Conservation (phyloP, 1,140 invertebrate species). For the Zaprionus davidi region DNA sequence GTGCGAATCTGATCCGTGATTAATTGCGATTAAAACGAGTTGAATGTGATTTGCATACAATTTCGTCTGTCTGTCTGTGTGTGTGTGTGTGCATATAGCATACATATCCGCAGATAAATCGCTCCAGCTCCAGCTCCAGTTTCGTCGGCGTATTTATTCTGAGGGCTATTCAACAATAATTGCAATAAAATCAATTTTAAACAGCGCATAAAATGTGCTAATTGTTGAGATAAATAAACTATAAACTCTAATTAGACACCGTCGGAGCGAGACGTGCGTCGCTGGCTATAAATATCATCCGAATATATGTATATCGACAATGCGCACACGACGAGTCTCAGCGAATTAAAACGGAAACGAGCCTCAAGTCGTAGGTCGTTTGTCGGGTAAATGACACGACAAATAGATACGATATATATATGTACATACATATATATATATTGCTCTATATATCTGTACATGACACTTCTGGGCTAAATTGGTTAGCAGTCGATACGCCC, state of each 20-base stretch:
- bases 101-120: slow-evolving; percentile 18
- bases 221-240: slow-evolving; percentile 73
- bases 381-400: slow-evolving; percentile 20
- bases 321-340: neutral
- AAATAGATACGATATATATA: neutral
- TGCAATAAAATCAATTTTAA: slow-evolving; percentile 78
- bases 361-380: slow-evolving; percentile 14
- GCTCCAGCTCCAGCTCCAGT: neutral
- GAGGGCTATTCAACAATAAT: slow-evolving; percentile 59
- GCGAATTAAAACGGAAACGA: slow-evolving; percentile 32
- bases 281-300: slow-evolving; percentile 24
- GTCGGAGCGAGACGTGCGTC: slow-evolving; percentile 65
- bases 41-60: slow-evolving; percentile 49
- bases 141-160: slow-evolving; percentile 48
- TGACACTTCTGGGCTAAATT: slow-evolving; percentile 17
- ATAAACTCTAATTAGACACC: slow-evolving; percentile 77
- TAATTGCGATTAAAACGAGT: slow-evolving; percentile 43
- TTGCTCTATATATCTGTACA: neutral
- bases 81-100: slow-evolving; percentile 14
- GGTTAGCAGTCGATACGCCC: slow-evolving; percentile 12
- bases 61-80: slow-evolving; percentile 9
- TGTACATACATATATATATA: neutral
- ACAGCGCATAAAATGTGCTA: slow-evolving; percentile 74
- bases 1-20: slow-evolving; percentile 52
- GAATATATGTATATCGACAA: slow-evolving; percentile 2